These are phyloP conservation scores for Polydrusus tereticollis DNA, from an alignment of 2,888 invertebrate genomes.

Conservation along the genomic window DNA sequence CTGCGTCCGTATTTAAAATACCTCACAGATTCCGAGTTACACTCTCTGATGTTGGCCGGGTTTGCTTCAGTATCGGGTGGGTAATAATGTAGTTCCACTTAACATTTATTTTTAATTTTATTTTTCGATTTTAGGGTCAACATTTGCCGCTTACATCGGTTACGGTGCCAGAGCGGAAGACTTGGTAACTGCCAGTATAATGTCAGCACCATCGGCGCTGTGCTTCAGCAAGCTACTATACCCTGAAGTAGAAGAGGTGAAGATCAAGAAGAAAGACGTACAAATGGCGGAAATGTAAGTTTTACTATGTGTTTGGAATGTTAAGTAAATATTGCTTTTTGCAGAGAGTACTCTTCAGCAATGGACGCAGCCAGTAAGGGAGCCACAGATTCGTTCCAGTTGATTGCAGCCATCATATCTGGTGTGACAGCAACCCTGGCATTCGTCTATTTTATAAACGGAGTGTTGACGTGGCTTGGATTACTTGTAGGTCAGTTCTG, in stretches of 20 bases:
- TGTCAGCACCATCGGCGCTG: slow-evolving; percentile 96
- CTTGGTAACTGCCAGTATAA: slow-evolving; percentile 92
- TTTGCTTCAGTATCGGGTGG: slow-evolving; percentile 93
- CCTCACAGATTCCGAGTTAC: slow-evolving; percentile 92
- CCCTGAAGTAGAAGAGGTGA: slow-evolving; percentile 89
- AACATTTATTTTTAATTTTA: slow-evolving; percentile 53
- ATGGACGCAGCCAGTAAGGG: slow-evolving; percentile 94
- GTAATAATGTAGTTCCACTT: slow-evolving; percentile 59
- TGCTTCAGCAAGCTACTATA: slow-evolving; percentile 91
- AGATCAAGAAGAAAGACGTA: slow-evolving; percentile 83
- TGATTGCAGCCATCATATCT: slow-evolving; percentile 89
- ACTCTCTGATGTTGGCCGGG: slow-evolving; percentile 93
- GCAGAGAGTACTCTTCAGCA: slow-evolving; percentile 85
- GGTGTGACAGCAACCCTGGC: slow-evolving; percentile 94
- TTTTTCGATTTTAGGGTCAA: slow-evolving; percentile 74
- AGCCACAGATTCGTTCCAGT: slow-evolving; percentile 82
- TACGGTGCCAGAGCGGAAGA: slow-evolving; percentile 92
- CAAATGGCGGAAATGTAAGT: slow-evolving; percentile 70
- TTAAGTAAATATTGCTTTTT: too few relatives aligned
- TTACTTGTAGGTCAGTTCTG: slow-evolving; percentile 75
- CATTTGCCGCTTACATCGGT: slow-evolving; percentile 91
- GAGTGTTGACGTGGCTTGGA: slow-evolving; percentile 85
- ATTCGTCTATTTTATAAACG: slow-evolving; percentile 87
- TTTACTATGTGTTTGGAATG: too few relatives aligned
- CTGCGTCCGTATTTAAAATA: slow-evolving; percentile 88